A percentile compares a stretch with the other conserved stretches of the same genome.
These are phyloP conservation scores for Muscina levida DNA, from an alignment of 2,888 invertebrate genomes.

Conservation along the genomic window DNA sequence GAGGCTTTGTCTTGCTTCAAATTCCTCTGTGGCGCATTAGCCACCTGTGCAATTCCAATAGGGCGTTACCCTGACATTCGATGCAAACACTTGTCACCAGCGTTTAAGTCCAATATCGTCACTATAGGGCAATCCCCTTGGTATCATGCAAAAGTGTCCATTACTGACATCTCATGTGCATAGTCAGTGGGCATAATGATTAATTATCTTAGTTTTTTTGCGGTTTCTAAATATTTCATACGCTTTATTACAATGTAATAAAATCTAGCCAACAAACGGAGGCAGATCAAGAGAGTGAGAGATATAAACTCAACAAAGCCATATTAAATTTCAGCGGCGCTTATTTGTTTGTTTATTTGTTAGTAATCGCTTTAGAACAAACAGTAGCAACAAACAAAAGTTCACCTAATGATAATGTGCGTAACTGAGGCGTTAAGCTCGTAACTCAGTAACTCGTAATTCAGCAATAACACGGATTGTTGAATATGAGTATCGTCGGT, in stretches of 20 bases:
- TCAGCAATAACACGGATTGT: slow-evolving; percentile 15
- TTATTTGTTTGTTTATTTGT: too few species aligned
- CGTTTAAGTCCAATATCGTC: too few species aligned
- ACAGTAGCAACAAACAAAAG: slow-evolving; percentile 17
- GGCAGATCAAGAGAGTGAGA: too few species aligned
- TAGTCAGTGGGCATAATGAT: slow-evolving; percentile 17
- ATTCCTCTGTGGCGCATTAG: too few species aligned
- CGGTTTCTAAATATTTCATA: slow-evolving; percentile 25
- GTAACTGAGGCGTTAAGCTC: slow-evolving; percentile 75
- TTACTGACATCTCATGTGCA: too few species aligned
- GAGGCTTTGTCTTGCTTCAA: too few species aligned
- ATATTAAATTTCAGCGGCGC: not conserved
- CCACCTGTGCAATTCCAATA: too few species aligned
- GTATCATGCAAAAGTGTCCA: too few species aligned
- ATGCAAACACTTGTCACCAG: too few species aligned
- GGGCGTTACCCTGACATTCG: too few species aligned
- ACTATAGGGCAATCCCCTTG: too few species aligned
- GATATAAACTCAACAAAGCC: not conserved
- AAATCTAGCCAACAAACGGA: not conserved
- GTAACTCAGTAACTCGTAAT: slow-evolving; percentile 33
- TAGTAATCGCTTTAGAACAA: slow-evolving; percentile 6
- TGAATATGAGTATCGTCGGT: not conserved
- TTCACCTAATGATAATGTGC: slow-evolving; percentile 70
- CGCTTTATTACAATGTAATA: slow-evolving; percentile 21
- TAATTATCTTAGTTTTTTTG: slow-evolving; percentile 6